A percentile compares a stretch with the other conserved stretches of the same genome.
Evolutionary conservation across 2,797 vertebrate genomes (phyloP).

Genomic region (Scarus forsteni): DNA sequence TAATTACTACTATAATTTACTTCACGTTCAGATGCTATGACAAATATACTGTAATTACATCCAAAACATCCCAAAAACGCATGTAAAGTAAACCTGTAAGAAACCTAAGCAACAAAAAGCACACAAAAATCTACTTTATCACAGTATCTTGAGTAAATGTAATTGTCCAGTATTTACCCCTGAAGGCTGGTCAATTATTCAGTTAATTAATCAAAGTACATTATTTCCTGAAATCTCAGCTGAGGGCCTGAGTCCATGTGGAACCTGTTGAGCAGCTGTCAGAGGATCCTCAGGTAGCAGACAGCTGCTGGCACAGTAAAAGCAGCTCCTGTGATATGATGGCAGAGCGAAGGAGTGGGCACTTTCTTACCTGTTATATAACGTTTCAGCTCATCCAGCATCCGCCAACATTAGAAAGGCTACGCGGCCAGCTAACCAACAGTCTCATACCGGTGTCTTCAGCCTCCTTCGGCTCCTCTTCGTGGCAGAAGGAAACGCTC

Average conservation of each 20-base stretch:
- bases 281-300: neutral
- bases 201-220: neutral
- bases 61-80: too few relatives aligned
- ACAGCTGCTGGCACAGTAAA: slow-evolving; percentile 23
- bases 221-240: neutral
- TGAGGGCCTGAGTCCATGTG: neutral
- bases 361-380: slow-evolving; percentile 61
- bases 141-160: too few relatives aligned
- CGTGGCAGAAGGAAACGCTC: slow-evolving; percentile 41
- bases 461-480: slow-evolving; percentile 28
- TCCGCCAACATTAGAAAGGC: slow-evolving; percentile 49
- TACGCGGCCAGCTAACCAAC: slow-evolving; percentile 23
- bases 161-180: too few relatives aligned
- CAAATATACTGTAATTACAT: too few relatives aligned
- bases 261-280: slow-evolving; percentile 66
- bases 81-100: too few relatives aligned
- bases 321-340: neutral
- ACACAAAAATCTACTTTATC: too few relatives aligned
- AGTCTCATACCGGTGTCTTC: slow-evolving; percentile 55
- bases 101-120: too few relatives aligned
- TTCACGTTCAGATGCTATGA: too few relatives aligned
- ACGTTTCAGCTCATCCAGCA: slow-evolving; percentile 28
- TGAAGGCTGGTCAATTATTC: neutral
- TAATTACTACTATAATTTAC: too few relatives aligned
- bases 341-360: neutral